Conservation (phyloP, 2,888 invertebrate species). For the Mimas tiliae region DNA sequence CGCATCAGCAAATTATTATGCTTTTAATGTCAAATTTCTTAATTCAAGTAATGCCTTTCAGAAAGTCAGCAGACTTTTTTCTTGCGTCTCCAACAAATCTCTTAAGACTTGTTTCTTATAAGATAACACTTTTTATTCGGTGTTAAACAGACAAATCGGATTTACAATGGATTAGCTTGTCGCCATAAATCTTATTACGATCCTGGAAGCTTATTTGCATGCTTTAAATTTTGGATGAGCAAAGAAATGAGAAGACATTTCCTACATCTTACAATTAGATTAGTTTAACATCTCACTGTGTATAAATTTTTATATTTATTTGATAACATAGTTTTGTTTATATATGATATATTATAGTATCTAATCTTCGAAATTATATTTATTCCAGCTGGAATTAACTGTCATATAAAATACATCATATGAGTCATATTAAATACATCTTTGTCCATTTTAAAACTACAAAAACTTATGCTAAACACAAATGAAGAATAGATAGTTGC, state of each 20-base stretch:
- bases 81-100: slow-evolving; percentile 33
- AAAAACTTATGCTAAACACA: too few relatives aligned
- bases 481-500: too few relatives aligned
- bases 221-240: slow-evolving; percentile 44
- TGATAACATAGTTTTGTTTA: too few relatives aligned
- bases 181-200: slow-evolving; percentile 63
- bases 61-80: neutral
- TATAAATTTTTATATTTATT: neutral
- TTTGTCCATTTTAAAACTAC: too few relatives aligned
- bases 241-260: neutral
- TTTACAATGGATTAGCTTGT: slow-evolving; percentile 61
- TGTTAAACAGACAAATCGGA: slow-evolving; percentile 63
- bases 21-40: neutral
- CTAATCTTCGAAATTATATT: neutral
- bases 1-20: too few relatives aligned
- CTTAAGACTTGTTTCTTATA: slow-evolving; percentile 43
- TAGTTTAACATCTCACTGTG: neutral
- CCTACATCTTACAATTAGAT: slow-evolving; percentile 7
- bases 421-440: too few relatives aligned
- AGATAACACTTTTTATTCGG: slow-evolving; percentile 52
- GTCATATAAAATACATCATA: too few relatives aligned
- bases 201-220: slow-evolving; percentile 55
- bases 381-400: neutral
- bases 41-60: slow-evolving; percentile 1
- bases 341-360: too few relatives aligned